Conservation (phyloP, 37 sponge, comb jelly and placozoan species). For the Spongilla lacustris region DNA sequence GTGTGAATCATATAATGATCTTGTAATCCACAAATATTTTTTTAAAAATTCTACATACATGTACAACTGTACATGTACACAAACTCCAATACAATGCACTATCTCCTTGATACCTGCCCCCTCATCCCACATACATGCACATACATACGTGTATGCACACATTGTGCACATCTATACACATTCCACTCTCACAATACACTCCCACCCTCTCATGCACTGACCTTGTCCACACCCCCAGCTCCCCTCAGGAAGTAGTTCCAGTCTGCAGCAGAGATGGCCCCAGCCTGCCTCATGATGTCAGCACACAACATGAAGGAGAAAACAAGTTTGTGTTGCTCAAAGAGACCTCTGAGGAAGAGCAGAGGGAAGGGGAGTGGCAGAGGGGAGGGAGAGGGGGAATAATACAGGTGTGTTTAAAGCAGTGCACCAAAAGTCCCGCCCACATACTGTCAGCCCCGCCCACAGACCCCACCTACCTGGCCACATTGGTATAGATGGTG, state of each 20-base stretch:
- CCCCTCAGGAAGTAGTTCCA: constrained; percentile 99
- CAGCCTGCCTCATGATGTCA: constrained; percentile 92
- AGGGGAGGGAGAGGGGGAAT: too few species aligned
- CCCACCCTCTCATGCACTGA: background rate
- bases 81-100: too few species aligned
- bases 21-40: too few species aligned
- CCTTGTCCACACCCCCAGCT: constrained; percentile 88
- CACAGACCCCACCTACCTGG: constrained; percentile 51
- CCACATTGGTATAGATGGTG: constrained; percentile 93
- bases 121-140: background rate
- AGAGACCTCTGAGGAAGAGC: constrained; percentile 92
- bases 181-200: too few species aligned
- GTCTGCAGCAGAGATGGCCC: constrained; percentile 75
- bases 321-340: constrained; percentile 97
- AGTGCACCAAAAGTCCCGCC: background rate
- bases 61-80: too few species aligned
- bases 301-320: constrained; percentile 98
- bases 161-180: background rate
- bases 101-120: too few species aligned
- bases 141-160: background rate
- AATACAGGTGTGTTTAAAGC: too few species aligned
- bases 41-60: too few species aligned
- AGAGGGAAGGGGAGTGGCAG: too few species aligned
- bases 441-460: background rate
- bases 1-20: too few species aligned